Evolutionary conservation across 2,888 invertebrate genomes (phyloP), one percentile per base, ranked within the genome.

Genomic region (Myopa testacea): DNA sequence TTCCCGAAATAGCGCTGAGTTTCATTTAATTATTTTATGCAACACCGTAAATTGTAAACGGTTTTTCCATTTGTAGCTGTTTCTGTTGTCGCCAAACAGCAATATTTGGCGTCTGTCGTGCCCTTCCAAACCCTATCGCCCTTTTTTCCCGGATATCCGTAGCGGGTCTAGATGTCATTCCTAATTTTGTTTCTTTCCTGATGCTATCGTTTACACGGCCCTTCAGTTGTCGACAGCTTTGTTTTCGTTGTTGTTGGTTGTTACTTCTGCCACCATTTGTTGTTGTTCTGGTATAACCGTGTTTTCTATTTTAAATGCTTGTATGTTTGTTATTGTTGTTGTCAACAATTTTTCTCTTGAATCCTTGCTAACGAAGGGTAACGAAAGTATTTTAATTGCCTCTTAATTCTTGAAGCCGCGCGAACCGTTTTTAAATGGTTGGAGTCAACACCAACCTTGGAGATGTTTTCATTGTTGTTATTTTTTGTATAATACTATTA

Each of bases 21-120:
- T 65, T 65, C 7, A 65, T 65, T 65, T 65, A 65, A 65, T 65
- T 65, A 65, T 65, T 65, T 65, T 14, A 65, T 65, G 38, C 34
- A 34, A 55, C 45, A 45, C 45, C 45, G 45, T 45, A 45, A 45
- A n/a, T 45, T 45, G 45, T 45, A 8, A 45, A 45, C 45, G 45
- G 45, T 10, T 5, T 26, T 62, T 62, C 10, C 26, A 34, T n/a
- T 62, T 62, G 62, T 4, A 26, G 62, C 26, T 62, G 62, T 62
- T 62, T 5, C 26, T 62, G 34, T 26, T 10, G 62, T 3, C 45
- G 45, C 4, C 40, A 4, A 8, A 45, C 45, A 45, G 10, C 45
- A 10, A 45, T 45, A 45, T 6, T 45, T 45, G 45, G 1, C 45
- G 7, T 45, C 7, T 45, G 45, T 3, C 0, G 45, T 45, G 45